Conservation (phyloP, 2,797 vertebrate genomes). For the Thaleichthys pacificus region DNA sequence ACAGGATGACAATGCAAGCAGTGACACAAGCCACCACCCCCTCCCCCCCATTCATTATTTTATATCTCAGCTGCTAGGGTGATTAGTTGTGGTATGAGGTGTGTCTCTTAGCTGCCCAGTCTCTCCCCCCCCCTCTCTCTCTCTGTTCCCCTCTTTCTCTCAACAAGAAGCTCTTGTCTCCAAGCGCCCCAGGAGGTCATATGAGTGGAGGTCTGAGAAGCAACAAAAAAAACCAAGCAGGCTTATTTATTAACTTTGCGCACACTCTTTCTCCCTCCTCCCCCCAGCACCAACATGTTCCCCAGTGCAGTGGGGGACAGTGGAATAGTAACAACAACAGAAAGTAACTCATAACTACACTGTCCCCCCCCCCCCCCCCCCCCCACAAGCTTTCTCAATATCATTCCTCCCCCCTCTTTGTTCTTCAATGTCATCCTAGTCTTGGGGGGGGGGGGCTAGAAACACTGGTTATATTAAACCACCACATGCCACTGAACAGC, state of each 20-base stretch:
- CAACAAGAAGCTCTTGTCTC: constrained; percentile 54
- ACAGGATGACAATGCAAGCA: constrained; percentile 42
- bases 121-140: not conserved
- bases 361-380: not conserved
- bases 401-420: constrained; percentile 24
- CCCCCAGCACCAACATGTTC: constrained; percentile 20
- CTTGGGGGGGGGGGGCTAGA: not conserved
- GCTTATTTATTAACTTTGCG: constrained; percentile 45
- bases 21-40: constrained; percentile 10
- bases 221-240: not conserved
- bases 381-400: constrained; percentile 20
- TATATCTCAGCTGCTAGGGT: constrained; percentile 48
- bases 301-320: constrained; percentile 11
- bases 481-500: not conserved
- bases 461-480: not conserved
- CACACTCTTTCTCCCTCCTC: constrained; percentile 8
- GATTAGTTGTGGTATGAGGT: constrained; percentile 32
- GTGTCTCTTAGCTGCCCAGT: constrained; percentile 11
- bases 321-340: not conserved
- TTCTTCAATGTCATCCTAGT: constrained; percentile 20
- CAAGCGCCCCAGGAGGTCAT: constrained; percentile 42
- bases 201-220: constrained; percentile 22
- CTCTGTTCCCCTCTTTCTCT: constrained; percentile 16
- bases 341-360: not conserved
- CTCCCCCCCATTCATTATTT: constrained; percentile 27